Conservation (phyloP, 2,888 invertebrate species). For the Xestia ashworthii region DNA sequence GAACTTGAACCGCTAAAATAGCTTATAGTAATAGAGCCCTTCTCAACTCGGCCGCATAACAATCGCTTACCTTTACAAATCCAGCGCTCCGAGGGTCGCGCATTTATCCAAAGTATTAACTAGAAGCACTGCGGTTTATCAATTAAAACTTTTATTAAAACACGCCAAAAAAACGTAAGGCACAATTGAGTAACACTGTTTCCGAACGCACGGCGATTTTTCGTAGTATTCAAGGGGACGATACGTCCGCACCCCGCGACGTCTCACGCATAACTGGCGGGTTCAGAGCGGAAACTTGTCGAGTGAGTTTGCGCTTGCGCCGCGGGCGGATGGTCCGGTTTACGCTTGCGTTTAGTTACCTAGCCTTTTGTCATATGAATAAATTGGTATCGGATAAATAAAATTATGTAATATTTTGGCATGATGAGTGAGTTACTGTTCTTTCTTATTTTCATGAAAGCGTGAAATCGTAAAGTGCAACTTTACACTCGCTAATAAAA, state of each 20-base stretch:
- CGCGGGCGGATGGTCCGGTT: constrained; percentile 87
- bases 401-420: constrained; percentile 80
- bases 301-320: constrained; percentile 83
- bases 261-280: constrained; percentile 82
- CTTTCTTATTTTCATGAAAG: constrained; percentile 32
- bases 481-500: constrained; percentile 21
- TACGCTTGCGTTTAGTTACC: constrained; percentile 78
- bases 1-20: constrained; percentile 74
- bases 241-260: constrained; percentile 77
- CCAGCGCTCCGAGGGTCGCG: constrained; percentile 67
- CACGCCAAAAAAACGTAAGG: constrained; percentile 78
- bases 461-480: constrained; percentile 31
- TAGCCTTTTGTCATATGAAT: constrained; percentile 84
- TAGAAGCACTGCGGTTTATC: constrained; percentile 72
- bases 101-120: constrained; percentile 77
- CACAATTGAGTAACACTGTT: constrained; percentile 83
- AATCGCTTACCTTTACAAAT: constrained; percentile 83
- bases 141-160: constrained; percentile 71
- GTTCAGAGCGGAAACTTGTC: constrained; percentile 79
- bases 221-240: constrained; percentile 69
- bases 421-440: constrained; percentile 61
- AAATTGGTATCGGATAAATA: constrained; percentile 76
- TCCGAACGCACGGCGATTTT: constrained; percentile 81
- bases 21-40: constrained; percentile 76
- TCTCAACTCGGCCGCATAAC: constrained; percentile 76